These are phyloP conservation scores for Geodia barretti DNA, from an alignment of 37 sponge, comb jelly and placozoan genomes.

Conservation along the genomic window DNA sequence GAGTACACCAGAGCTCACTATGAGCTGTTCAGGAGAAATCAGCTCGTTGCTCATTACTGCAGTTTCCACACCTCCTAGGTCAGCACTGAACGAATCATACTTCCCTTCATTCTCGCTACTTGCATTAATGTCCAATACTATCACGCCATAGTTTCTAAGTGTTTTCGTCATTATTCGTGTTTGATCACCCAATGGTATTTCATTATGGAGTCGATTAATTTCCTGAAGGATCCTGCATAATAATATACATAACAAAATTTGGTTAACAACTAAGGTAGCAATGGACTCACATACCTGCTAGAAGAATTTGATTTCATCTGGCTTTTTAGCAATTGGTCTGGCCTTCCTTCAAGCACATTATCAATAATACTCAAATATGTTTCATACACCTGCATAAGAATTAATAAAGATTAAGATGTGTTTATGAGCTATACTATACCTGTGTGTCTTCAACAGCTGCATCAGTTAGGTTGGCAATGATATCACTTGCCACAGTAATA, in stretches of 20 bases:
- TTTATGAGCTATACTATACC: too few species aligned
- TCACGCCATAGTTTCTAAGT: background rate
- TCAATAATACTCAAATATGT: background rate
- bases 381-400: background rate
- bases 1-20: background rate
- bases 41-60: background rate
- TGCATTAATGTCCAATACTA: conserved; percentile 3
- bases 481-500: background rate
- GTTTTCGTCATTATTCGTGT: background rate
- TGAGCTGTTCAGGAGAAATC: background rate
- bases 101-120: background rate
- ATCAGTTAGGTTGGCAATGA: background rate
- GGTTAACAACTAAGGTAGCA: background rate
- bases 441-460: background rate
- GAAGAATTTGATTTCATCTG: background rate
- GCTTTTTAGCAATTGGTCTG: background rate
- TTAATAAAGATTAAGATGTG: too few species aligned
- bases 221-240: background rate
- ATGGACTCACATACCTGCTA: background rate
- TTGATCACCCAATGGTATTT: background rate
- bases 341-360: background rate
- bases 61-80: background rate
- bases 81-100: background rate
- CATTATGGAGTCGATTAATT: background rate
- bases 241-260: background rate